These are phyloP conservation scores for Petrophora chlorosata DNA, from an alignment of 2,888 invertebrate species.

Conservation along the genomic window DNA sequence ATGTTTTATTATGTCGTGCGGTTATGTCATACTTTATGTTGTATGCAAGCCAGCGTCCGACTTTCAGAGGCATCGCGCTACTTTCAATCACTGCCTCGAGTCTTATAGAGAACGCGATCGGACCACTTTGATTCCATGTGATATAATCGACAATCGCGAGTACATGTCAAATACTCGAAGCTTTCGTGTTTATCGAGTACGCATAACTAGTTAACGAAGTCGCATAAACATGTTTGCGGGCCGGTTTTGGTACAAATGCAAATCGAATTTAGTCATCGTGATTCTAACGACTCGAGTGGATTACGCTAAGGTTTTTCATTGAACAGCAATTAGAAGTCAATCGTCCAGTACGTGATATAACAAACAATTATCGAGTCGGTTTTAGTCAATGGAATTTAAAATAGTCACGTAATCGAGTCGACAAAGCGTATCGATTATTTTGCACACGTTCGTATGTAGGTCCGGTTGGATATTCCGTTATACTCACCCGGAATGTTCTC, in stretches of 20 bases:
- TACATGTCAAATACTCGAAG: not conserved
- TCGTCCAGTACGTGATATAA: slow-evolving; percentile 52
- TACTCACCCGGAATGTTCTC: slow-evolving; percentile 32
- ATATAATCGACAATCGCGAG: slow-evolving; percentile 16
- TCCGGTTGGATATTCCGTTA: slow-evolving; percentile 57
- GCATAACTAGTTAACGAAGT: too few relatives aligned
- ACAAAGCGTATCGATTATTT: slow-evolving; percentile 37
- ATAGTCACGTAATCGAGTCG: slow-evolving; percentile 51
- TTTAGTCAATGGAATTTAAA: slow-evolving; percentile 49
- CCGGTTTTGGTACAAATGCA: slow-evolving; percentile 27
- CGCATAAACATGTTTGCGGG: slow-evolving; percentile 13
- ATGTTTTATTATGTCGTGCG: slow-evolving; percentile 20
- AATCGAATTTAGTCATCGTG: slow-evolving; percentile 29
- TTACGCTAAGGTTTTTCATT: slow-evolving; percentile 35
- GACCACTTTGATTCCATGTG: slow-evolving; percentile 46
- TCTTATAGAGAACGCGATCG: slow-evolving; percentile 42
- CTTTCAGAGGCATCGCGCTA: slow-evolving; percentile 41
- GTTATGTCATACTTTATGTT: slow-evolving; percentile 45
- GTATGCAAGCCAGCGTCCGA: slow-evolving; percentile 39
- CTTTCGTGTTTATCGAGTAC: too few relatives aligned
- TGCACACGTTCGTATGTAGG: slow-evolving; percentile 49
- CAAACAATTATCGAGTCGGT: slow-evolving; percentile 37
- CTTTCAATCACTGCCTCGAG: slow-evolving; percentile 38
- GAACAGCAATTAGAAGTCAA: slow-evolving; percentile 44
- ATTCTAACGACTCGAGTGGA: slow-evolving; percentile 26